These are phyloP conservation scores for Tokudaia tokunoshimensis DNA, from an alignment of 2,797 vertebrate genomes.

Conservation along the genomic window DNA sequence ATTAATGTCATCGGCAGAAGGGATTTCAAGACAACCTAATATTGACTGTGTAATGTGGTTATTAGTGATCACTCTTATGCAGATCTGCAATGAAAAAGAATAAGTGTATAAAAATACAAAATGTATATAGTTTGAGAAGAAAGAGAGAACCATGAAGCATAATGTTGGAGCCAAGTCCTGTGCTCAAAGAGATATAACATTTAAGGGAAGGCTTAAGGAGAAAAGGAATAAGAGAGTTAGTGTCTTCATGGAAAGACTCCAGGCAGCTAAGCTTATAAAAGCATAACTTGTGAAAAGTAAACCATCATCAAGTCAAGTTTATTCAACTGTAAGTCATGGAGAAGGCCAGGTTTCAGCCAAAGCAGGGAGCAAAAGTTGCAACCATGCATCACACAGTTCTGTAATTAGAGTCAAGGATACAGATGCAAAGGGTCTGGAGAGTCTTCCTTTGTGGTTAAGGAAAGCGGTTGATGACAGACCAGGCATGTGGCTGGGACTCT, in stretches of 20 bases:
- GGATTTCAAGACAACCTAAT: background rate
- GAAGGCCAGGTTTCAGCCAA: background rate
- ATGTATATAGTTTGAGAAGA: background rate
- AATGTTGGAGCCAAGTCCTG: background rate
- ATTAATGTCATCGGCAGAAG: background rate
- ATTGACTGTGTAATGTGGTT: background rate
- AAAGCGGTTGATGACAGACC: background rate
- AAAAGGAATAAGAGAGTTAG: background rate
- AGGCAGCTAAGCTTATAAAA: background rate
- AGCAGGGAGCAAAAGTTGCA: background rate
- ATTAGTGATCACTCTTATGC: background rate
- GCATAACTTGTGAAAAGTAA: background rate
- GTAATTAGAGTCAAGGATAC: background rate
- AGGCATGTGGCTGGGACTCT: background rate
- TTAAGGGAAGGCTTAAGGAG: background rate
- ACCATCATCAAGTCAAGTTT: background rate
- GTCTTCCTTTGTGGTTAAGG: background rate
- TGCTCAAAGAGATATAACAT: background rate
- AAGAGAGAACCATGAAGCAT: background rate
- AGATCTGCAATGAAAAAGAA: background rate
- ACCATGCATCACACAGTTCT: background rate
- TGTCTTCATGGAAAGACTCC: background rate
- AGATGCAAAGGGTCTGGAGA: background rate
- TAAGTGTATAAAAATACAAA: background rate
- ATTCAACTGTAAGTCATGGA: background rate